Percentiles rank a stretch among this genome's conserved stretches.
Evolutionary conservation across 2,888 invertebrate species (phyloP).

Genomic region (Drosophila pullipes): DNA sequence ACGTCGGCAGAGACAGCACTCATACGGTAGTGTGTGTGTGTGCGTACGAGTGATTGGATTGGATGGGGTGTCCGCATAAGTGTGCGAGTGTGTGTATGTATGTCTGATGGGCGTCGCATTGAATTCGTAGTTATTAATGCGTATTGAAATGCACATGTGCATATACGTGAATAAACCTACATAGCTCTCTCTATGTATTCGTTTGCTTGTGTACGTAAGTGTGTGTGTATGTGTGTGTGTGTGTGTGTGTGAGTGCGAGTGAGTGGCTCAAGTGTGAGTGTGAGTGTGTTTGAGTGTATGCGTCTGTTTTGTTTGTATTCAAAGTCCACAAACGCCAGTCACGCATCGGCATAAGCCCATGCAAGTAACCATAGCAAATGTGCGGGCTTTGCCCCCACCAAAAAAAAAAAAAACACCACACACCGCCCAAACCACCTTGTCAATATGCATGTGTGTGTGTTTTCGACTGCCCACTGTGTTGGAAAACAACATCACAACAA

Average conservation of each 20-base stretch:
- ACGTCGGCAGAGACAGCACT: slow-evolving; percentile 13
- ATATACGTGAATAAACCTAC: slow-evolving; percentile 22
- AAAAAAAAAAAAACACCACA: slow-evolving; percentile 23
- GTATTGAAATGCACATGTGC: slow-evolving; percentile 73
- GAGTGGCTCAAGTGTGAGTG: slow-evolving; percentile 25
- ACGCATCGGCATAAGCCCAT: slow-evolving; percentile 76
- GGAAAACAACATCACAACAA: slow-evolving; percentile 62
- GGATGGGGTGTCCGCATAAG: slow-evolving; percentile 26
- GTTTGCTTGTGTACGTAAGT: slow-evolving; percentile 7
- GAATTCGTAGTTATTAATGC: slow-evolving; percentile 80
- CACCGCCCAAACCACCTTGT: slow-evolving; percentile 22
- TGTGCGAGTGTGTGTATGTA: slow-evolving; percentile 24
- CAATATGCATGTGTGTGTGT: slow-evolving; percentile 30
- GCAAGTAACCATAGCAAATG: slow-evolving; percentile 63
- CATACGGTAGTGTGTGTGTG: background rate
- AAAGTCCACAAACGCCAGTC: slow-evolving; percentile 78
- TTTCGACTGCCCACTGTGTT: slow-evolving; percentile 41
- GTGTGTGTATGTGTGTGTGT: slow-evolving; percentile 21
- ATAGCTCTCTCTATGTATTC: slow-evolving; percentile 30
- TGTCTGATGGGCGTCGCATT: slow-evolving; percentile 70
- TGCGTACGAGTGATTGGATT: slow-evolving; percentile 27
- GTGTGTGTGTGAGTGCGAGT: slow-evolving; percentile 15
- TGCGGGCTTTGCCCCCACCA: slow-evolving; percentile 48
- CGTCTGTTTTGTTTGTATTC: slow-evolving; percentile 70
- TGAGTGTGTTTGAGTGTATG: slow-evolving; percentile 31